Evolutionary conservation across 1,140 invertebrate species (phyloP).

Genomic region (Bombus consobrinus): DNA sequence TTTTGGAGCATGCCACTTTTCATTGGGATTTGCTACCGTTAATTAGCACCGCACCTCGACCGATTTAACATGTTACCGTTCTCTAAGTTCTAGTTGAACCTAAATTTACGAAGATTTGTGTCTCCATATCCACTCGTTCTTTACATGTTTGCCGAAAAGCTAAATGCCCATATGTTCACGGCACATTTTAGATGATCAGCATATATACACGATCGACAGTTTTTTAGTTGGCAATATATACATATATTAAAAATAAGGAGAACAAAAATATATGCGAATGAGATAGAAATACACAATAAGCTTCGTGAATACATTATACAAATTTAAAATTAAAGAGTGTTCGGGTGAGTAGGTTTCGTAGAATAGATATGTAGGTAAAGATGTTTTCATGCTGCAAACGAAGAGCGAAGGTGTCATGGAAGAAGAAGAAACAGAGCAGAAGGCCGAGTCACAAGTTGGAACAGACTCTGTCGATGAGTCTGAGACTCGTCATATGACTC

Average conservation of each 20-base stretch:
- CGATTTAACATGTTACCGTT: slow-evolving; percentile 32
- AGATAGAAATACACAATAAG: slow-evolving; percentile 45
- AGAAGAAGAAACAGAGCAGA: slow-evolving; percentile 68
- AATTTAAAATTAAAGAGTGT: slow-evolving; percentile 47
- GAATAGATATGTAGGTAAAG: slow-evolving; percentile 82
- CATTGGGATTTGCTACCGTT: slow-evolving; percentile 35
- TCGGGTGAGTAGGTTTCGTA: slow-evolving; percentile 78
- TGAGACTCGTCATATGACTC: slow-evolving; percentile 73
- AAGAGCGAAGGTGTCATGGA: slow-evolving; percentile 75
- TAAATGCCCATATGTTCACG: slow-evolving; percentile 55
- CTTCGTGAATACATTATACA: slow-evolving; percentile 55
- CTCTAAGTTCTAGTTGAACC: slow-evolving; percentile 32
- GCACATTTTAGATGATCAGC: slow-evolving; percentile 71
- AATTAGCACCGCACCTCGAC: slow-evolving; percentile 46
- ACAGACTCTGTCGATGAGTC: slow-evolving; percentile 73
- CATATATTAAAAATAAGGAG: slow-evolving; percentile 13
- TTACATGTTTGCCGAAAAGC: slow-evolving; percentile 48
- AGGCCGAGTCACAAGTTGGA: slow-evolving; percentile 70
- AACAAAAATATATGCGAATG: slow-evolving; percentile 17
- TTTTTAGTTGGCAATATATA: slow-evolving; percentile 52
- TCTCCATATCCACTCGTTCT: slow-evolving; percentile 29
- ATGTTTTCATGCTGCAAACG: slow-evolving; percentile 82
- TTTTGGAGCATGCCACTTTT: neutral
- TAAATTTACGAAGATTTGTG: slow-evolving; percentile 18
- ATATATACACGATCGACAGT: slow-evolving; percentile 58